phyloP scores from a whole-genome alignment of 2,797 vertebrate genomes.

The Numenius phaeopus region DNA sequence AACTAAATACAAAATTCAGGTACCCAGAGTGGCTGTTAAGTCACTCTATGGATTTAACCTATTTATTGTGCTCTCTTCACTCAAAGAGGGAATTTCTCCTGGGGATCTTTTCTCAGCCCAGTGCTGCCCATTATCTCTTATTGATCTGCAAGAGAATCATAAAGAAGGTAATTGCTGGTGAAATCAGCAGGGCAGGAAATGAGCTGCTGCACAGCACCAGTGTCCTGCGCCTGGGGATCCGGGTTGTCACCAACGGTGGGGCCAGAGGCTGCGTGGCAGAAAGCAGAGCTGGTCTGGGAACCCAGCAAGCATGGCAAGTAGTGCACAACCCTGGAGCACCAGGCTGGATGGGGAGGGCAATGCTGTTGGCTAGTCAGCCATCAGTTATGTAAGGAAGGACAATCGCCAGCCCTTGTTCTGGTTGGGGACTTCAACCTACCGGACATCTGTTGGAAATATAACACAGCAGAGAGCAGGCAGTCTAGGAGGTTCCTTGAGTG shows the following conservation, averaged over 20 bases:
- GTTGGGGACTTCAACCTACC: too few species aligned
- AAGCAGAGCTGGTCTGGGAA: not conserved
- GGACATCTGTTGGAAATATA: too few species aligned
- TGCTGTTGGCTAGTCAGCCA: rapidly evolving
- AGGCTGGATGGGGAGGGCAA: not conserved
- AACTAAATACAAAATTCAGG: not conserved
- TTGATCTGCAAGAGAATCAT: not conserved
- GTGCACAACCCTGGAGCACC: not conserved
- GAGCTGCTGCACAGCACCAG: not conserved
- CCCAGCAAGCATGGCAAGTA: not conserved
- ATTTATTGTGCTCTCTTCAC: not conserved
- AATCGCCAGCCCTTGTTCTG: too few species aligned
- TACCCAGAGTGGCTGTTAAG: not conserved
- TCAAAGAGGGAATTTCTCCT: not conserved
- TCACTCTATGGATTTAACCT: not conserved
- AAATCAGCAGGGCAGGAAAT: not conserved
- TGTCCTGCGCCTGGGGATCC: rapidly evolving
- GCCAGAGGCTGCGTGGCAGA: not conserved
- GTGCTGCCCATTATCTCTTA: not conserved
- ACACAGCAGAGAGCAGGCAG: too few species aligned
- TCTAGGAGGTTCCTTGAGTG: too few species aligned
- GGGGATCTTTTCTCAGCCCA: not conserved
- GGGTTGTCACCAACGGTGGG: rapidly evolving
- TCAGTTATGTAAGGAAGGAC: not conserved
- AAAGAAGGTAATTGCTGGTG: not conserved